These are phyloP conservation scores for Marisa cornuarietis DNA, from an alignment of 1,140 invertebrate species.

Conservation along the genomic window DNA sequence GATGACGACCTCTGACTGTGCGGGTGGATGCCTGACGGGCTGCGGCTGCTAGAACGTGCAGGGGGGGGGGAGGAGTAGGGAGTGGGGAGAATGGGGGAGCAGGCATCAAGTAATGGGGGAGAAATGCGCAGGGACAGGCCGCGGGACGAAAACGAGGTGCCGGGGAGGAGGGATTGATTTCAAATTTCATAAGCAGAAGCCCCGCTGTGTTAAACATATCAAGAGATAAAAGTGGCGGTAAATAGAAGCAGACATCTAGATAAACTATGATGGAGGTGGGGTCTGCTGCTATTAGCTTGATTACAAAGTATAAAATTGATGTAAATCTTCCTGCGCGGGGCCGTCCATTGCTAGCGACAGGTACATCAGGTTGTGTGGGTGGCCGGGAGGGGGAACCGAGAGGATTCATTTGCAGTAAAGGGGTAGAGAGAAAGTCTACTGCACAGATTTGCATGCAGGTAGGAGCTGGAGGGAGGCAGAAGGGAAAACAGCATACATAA, in stretches of 20 bases:
- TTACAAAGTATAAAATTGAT: slow-evolving; percentile 19
- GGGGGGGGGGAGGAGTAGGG: not conserved
- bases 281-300: slow-evolving; percentile 18
- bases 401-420: not conserved
- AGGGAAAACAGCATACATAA: too few species aligned
- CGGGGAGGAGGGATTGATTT: slow-evolving; percentile 15
- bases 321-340: too few species aligned
- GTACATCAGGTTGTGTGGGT: not conserved
- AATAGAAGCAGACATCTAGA: slow-evolving; percentile 18
- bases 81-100: not conserved
- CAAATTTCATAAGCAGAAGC: slow-evolving; percentile 24
- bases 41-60: not conserved
- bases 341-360: too few species aligned
- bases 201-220: slow-evolving; percentile 15
- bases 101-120: not conserved
- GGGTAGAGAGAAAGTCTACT: not conserved
- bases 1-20: not conserved
- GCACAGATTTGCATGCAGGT: not conserved
- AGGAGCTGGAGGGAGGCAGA: not conserved
- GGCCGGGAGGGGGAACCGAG: not conserved
- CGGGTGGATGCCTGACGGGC: not conserved
- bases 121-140: slow-evolving; percentile 13
- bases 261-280: slow-evolving; percentile 5
- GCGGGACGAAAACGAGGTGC: not conserved
- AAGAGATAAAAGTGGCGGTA: slow-evolving; percentile 17